Percentiles rank a stretch among this genome's conserved stretches.
phyloP scores from a whole-genome alignment of 2,888 invertebrate species.

The Hypomecis atomaria region DNA sequence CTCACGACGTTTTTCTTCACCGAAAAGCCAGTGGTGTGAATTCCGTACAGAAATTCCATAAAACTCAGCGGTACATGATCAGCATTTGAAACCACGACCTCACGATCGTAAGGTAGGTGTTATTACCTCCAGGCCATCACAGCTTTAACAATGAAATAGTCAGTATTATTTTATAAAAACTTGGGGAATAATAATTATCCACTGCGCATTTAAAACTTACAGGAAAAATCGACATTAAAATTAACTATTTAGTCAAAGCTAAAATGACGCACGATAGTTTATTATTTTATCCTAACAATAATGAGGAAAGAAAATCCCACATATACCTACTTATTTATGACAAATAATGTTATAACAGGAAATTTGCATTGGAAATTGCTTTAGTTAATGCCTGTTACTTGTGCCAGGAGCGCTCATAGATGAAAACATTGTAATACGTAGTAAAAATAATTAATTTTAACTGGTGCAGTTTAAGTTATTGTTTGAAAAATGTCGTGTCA shows the following conservation, averaged over 20 bases:
- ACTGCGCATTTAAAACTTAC: no score
- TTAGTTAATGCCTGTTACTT: not conserved
- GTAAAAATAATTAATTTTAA: not conserved
- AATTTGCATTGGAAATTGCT: not conserved
- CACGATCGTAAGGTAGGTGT: no score
- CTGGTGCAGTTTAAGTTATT: not conserved
- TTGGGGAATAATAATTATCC: no score
- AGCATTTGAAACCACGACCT: no score
- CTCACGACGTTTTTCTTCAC: no score
- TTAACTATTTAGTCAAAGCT: not conserved
- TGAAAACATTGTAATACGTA: no score
- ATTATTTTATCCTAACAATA: not conserved
- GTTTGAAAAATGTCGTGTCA: slow-evolving; percentile 6
- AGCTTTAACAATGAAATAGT: no score
- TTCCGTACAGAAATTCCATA: no score
- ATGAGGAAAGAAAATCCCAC: not conserved
- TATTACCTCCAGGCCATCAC: no score
- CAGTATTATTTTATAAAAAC: no score
- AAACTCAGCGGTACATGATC: no score
- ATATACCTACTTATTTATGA: not conserved
- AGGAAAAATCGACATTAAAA: not conserved
- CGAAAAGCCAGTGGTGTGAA: no score
- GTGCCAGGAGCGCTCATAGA: not conserved
- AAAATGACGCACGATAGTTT: not conserved
- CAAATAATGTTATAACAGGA: slow-evolving; percentile 1